Evolutionary conservation across 2,797 vertebrate genomes (phyloP).

Genomic region (Okamejei kenojei): DNA sequence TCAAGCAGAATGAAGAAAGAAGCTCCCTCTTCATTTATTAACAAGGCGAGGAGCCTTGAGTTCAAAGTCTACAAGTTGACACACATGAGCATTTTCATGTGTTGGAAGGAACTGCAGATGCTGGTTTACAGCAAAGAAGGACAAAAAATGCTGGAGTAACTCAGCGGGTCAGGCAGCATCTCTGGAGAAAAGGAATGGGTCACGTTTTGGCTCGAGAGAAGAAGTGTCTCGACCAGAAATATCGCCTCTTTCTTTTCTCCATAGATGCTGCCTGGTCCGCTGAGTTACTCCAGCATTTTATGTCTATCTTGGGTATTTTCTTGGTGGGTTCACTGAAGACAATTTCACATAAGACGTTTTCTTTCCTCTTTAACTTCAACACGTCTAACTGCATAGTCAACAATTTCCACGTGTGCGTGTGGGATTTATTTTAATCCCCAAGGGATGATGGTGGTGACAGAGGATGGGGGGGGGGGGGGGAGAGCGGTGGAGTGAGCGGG

Average conservation of each 20-base stretch:
- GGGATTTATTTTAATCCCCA: conserved; percentile 41
- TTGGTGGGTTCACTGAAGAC: conserved; percentile 42
- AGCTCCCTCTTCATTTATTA: conserved; percentile 29
- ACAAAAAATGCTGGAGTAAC: too few species aligned
- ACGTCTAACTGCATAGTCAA: conserved; percentile 42
- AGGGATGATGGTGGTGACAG: conserved; percentile 42
- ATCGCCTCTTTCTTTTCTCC: too few species aligned
- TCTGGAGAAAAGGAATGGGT: too few species aligned
- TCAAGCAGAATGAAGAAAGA: conserved; percentile 25
- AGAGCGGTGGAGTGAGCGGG: neutral
- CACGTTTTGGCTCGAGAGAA: too few species aligned
- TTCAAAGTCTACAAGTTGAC: conserved; percentile 45
- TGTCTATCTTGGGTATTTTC: conserved; percentile 41
- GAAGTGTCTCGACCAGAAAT: too few species aligned
- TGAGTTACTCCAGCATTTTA: too few species aligned
- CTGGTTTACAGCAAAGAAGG: too few species aligned
- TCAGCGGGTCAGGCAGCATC: too few species aligned
- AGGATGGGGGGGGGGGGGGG: conserved; percentile 39
- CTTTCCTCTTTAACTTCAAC: conserved; percentile 47
- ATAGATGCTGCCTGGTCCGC: too few species aligned
- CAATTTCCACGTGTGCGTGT: conserved; percentile 43
- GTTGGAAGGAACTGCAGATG: too few species aligned
- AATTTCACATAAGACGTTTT: conserved; percentile 44
- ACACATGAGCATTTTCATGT: conserved; percentile 45
- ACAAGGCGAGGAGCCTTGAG: conserved; percentile 44